Evolutionary conservation across 2,888 invertebrate species (phyloP).

Genomic region (Stenotaenia linearis): DNA sequence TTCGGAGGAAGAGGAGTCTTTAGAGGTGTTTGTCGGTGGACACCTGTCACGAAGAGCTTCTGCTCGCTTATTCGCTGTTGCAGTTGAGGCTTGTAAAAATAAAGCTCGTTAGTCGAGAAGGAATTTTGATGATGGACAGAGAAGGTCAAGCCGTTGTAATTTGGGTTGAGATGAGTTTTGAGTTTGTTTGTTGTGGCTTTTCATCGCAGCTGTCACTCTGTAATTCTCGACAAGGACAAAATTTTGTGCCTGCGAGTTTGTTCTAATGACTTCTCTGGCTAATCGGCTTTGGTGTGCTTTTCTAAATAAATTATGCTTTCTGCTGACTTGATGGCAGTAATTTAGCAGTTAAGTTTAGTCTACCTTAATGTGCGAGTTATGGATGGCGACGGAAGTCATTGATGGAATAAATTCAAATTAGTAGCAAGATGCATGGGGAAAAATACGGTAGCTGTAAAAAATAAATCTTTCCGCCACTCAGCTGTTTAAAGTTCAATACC

Average conservation of each 20-base stretch:
- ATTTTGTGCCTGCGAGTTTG: neutral
- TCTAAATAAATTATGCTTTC: conserved; percentile 8
- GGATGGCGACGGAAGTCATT: neutral
- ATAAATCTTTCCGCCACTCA: no score
- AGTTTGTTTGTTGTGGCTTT: neutral
- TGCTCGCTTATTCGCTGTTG: neutral
- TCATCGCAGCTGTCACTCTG: conserved; percentile 15
- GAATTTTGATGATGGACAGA: neutral
- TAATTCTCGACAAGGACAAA: neutral
- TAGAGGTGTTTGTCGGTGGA: neutral
- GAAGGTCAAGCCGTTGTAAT: conserved; percentile 8
- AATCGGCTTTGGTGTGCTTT: conserved; percentile 15
- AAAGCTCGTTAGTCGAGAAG: neutral
- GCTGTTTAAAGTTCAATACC: no score
- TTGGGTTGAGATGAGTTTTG: neutral
- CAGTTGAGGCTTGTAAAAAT: neutral
- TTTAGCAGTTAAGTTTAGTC: neutral
- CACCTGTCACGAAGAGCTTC: neutral
- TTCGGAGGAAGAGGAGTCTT: neutral
- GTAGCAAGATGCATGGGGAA: neutral
- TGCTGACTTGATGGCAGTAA: neutral
- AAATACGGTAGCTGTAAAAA: no score
- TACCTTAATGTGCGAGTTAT: neutral
- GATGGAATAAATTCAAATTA: neutral
- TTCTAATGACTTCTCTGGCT: neutral